Evolutionary conservation across 2,113 vertebrate species (phyloP), one percentile per base, ranked within the genome.

Genomic region (Ptilonorhynchus violaceus): DNA sequence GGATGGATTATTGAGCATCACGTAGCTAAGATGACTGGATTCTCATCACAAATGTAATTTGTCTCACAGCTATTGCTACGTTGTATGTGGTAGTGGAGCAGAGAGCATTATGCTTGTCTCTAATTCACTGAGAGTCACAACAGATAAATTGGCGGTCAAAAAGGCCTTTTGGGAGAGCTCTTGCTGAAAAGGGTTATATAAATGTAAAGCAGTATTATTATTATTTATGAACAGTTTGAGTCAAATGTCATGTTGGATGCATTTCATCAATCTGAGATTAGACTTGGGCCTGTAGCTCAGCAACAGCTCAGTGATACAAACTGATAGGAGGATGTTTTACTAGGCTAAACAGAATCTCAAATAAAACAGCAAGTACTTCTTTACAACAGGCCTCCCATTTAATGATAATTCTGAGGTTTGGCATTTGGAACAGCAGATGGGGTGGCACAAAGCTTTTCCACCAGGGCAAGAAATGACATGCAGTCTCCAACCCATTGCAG

Each of bases 171-270:
- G 84, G 55, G 74, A 97, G 81, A 93, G 85, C 67, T 92, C 64
- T 95, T 85, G 62, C 53, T 94, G 95, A 89, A 89, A 91, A 83
- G 78, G 83, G 78, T 96, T 95, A 70, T 90, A 92, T 94, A 95
- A 86, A 96, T 96, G 85, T 95, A 86, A 92, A 95, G 81, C 76
- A 96, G 14, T 78, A 69, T 5, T 87, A 81, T 84, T 87, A 92
- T 89, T 96, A 95, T 96, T 97, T 96, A 97, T 94, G 90, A 97
- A 83, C 67, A 88, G 88, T 89, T 91, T 84, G 90, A 92, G 85
- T 94, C 96, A 94, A 92, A 93, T 95, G 92, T 97, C 93, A 86
- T 42, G 46, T 83, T 89, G 81, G 92, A 85, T 94, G 73, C 89
- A 72, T 97, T 96, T 96, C 85, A 91, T 96, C 96, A 95, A 16